Conservation (phyloP, 2,888 invertebrate species). For the Syritta pipiens region DNA sequence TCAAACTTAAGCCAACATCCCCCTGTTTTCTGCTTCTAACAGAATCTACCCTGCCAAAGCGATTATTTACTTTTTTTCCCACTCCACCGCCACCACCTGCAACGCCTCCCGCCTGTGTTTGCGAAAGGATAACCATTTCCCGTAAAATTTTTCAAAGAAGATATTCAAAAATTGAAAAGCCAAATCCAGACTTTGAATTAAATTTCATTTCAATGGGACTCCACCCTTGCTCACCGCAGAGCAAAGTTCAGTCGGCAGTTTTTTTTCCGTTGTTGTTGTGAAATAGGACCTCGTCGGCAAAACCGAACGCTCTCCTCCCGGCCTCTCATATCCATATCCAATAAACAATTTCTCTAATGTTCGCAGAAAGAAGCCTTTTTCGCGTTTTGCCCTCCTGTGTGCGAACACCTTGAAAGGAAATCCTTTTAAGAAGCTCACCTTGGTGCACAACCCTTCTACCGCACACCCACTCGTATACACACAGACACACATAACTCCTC, state of each 20-base stretch:
- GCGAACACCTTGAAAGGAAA: constrained; percentile 4
- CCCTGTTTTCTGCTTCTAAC: too few species aligned
- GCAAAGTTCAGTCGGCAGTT: too few species aligned
- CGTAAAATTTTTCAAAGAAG: too few species aligned
- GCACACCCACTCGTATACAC: neutral
- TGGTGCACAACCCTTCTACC: constrained; percentile 2
- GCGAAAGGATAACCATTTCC: constrained; percentile 10
- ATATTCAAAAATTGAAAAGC: constrained; percentile 4
- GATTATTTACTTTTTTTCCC: too few species aligned
- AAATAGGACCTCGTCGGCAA: neutral
- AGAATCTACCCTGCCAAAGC: too few species aligned
- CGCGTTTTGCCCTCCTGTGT: neutral
- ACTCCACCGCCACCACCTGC: too few species aligned
- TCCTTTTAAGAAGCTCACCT: constrained; percentile 7
- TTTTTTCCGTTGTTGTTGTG: too few species aligned
- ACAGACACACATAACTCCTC: constrained; percentile 4
- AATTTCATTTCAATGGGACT: constrained; percentile 33
- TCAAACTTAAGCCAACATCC: too few species aligned
- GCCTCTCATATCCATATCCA: neutral
- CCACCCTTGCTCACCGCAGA: neutral
- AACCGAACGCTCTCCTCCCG: neutral
- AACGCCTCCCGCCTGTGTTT: too few species aligned
- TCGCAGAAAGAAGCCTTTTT: constrained; percentile 7
- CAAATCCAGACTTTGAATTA: constrained; percentile 10
- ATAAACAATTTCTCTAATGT: constrained; percentile 21